phyloP scores from a whole-genome alignment of 2,797 vertebrate species.

The Acanthis flammea region DNA sequence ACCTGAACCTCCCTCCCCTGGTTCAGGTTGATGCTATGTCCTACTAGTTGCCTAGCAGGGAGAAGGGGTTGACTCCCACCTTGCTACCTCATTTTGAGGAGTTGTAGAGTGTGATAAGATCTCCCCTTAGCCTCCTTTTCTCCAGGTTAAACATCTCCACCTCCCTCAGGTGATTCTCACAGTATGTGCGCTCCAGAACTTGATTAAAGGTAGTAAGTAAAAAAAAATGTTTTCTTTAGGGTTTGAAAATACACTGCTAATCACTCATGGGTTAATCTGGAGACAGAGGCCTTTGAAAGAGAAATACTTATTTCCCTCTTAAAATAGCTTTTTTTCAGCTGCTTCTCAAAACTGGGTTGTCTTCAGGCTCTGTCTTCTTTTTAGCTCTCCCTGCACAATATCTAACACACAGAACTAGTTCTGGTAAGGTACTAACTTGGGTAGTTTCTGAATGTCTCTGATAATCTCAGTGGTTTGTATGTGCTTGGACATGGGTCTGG shows the following conservation, averaged over 20 bases:
- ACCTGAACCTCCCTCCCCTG: neutral
- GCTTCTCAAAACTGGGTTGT: neutral
- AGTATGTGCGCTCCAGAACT: neutral
- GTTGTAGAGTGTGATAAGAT: neutral
- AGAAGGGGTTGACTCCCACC: neutral
- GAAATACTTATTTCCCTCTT: neutral
- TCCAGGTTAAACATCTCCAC: neutral
- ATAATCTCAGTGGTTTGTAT: neutral
- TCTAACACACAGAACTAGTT: neutral
- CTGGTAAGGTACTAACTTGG: neutral
- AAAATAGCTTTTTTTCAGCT: neutral
- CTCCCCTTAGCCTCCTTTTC: neutral
- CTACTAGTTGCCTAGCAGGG: neutral
- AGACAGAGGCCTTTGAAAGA: neutral
- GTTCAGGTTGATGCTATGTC: neutral
- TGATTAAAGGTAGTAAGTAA: neutral
- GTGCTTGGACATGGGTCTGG: neutral
- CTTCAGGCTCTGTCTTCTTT: neutral
- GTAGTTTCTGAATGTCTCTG: neutral
- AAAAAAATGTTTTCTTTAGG: neutral
- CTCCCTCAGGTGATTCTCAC: neutral
- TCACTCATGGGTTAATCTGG: rapidly evolving
- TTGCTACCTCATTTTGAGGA: neutral
- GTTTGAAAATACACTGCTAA: neutral
- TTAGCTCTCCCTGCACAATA: neutral